A percentile compares a stretch with the other conserved stretches of the same genome.
phyloP scores from a whole-genome alignment of 2,797 vertebrate genomes.

The Catostomus latipinnis region DNA sequence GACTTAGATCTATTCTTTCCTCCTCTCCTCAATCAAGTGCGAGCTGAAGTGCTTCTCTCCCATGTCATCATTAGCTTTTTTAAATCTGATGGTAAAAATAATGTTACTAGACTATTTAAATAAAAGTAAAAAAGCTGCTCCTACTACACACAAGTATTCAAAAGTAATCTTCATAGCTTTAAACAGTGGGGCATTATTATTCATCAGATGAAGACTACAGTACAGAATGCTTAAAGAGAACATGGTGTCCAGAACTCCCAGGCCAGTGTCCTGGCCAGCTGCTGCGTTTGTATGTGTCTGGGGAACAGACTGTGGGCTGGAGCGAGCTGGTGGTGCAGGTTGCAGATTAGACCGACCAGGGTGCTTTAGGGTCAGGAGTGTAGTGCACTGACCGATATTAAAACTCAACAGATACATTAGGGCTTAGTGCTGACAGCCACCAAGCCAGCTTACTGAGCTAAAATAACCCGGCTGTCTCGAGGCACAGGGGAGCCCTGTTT shows the following conservation, averaged over 20 bases:
- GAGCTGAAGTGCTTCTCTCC: no score
- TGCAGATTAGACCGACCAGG: constrained; percentile 74
- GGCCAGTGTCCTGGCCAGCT: constrained; percentile 50
- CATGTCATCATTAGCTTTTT: no score
- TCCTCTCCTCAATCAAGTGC: no score
- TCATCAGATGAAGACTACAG: constrained; percentile 27
- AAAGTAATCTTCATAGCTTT: background rate
- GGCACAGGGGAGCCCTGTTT: constrained; percentile 57
- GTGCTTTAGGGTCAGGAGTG: constrained; percentile 69
- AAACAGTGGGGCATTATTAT: background rate
- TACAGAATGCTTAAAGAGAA: constrained; percentile 44
- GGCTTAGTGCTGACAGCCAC: constrained; percentile 74
- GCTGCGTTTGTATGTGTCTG: constrained; percentile 14
- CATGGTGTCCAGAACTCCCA: constrained; percentile 37
- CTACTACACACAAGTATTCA: background rate
- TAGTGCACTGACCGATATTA: constrained; percentile 75
- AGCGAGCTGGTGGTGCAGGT: constrained; percentile 70
- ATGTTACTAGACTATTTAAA: background rate
- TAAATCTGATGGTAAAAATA: background rate
- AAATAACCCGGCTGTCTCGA: constrained; percentile 71
- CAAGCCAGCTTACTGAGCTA: constrained; percentile 76
- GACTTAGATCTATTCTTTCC: no score
- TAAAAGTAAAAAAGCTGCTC: background rate
- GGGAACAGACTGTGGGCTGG: constrained; percentile 43
- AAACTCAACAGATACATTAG: constrained; percentile 78